Evolutionary conservation across 2,113 vertebrate genomes (phyloP), one percentile per base, ranked within the genome.

Genomic region (Dipodomys ordii): DNA sequence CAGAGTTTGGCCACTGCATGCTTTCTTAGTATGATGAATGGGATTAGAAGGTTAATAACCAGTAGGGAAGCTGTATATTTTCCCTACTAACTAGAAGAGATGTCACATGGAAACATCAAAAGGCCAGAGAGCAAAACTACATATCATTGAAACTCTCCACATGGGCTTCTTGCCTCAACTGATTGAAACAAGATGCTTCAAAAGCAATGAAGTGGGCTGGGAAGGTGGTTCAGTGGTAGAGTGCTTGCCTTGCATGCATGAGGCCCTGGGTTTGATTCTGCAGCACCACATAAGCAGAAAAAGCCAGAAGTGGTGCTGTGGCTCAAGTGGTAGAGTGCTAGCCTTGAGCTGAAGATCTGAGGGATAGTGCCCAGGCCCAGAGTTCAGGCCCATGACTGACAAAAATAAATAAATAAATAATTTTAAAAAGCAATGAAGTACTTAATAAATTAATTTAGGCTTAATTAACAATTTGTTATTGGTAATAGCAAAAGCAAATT

Each of bases 1-100:
- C 67, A 78, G 64, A 82, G 65, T 64, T 76, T 84, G 95, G 44
- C 90, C 46, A 78, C 7, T n/a, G 20, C 15, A 5, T 18, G 65
- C 6, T 67, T 10, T 62, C 22, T 57, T 46, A 49, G 64, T 73
- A 77, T 46, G 67, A 64, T 64, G 16, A 46, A 39, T 84, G 68
- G 90, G 77, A 80, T 60, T 76, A 87, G 49, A 83, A 88, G 62
- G 69, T 92, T 86, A 82, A 71, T 84, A 27, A 39, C 60, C 62
- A 73, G 83, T 65, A 69, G 60, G 62, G 10, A 95, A 89, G 89
- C 57, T 28, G 81, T 93, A 53, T 8, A 35, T 85, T 88, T 68
- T 53, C 32, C 64, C 44, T 57, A 32, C 39, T 80, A 35, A 35
- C n/a, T 60, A 57, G 68, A 72, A 94, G 35, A 78, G 28, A 62